These are phyloP conservation scores for Aselliscus stoliczkanus DNA, from an alignment of 2,797 vertebrate genomes.

Conservation along the genomic window DNA sequence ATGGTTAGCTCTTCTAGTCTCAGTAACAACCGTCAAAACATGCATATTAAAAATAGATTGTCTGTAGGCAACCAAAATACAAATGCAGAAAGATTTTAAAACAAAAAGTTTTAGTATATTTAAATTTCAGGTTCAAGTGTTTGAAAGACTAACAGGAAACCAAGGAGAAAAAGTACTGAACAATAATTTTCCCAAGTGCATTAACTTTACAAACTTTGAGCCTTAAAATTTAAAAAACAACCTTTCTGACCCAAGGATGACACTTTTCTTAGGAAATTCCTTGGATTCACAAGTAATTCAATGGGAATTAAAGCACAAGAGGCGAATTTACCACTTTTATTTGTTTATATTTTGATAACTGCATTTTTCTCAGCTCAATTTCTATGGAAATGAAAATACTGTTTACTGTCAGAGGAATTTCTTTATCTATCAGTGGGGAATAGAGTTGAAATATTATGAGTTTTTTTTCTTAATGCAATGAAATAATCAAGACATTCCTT, in stretches of 20 bases:
- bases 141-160: constrained; percentile 48
- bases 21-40: constrained; percentile 80
- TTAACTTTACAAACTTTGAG: constrained; percentile 61
- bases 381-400: constrained; percentile 77
- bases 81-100: constrained; percentile 50
- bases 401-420: constrained; percentile 72
- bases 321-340: constrained; percentile 66
- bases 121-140: constrained; percentile 51
- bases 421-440: constrained; percentile 70
- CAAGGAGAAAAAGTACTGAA: constrained; percentile 10
- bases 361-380: constrained; percentile 75
- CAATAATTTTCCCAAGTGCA: constrained; percentile 40
- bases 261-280: constrained; percentile 72
- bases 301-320: constrained; percentile 53
- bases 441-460: constrained; percentile 37
- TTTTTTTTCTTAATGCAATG: constrained; percentile 45
- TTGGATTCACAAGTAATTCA: constrained; percentile 63
- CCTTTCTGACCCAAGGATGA: constrained; percentile 54
- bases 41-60: constrained; percentile 74
- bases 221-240: constrained; percentile 62
- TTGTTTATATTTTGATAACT: constrained; percentile 77
- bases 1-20: constrained; percentile 83
- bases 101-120: constrained; percentile 60
- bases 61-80: constrained; percentile 70
- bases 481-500: constrained; percentile 74